Conservation (phyloP, 1,140 invertebrate species). For the Choristoneura fumiferana region DNA sequence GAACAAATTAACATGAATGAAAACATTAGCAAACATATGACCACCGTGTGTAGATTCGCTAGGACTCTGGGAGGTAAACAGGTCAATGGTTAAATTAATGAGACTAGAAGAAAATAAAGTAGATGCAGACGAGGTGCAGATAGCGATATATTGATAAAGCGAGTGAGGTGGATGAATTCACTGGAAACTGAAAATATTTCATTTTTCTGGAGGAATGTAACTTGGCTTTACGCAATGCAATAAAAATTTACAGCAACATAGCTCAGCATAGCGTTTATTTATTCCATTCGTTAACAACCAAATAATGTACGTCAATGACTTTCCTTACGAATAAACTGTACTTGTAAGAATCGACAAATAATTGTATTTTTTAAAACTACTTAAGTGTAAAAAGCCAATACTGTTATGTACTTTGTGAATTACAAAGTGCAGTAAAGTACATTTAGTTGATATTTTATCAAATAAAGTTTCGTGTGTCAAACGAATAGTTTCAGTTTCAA, state of each 20-base stretch:
- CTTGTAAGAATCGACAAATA: too few species aligned
- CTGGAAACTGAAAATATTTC: conserved; percentile 27
- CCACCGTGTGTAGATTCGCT: conserved; percentile 77
- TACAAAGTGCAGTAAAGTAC: too few species aligned
- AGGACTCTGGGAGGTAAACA: conserved; percentile 59
- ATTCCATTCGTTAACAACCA: too few species aligned
- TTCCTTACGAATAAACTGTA: too few species aligned
- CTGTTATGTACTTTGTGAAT: too few species aligned
- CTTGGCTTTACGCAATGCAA: too few species aligned
- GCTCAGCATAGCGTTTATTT: too few species aligned
- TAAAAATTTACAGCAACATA: too few species aligned
- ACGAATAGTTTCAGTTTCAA: conserved; percentile 27
- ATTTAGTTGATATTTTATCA: neutral
- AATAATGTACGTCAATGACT: too few species aligned
- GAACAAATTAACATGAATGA: conserved; percentile 70
- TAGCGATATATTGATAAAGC: conserved; percentile 16
- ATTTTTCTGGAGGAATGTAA: neutral
- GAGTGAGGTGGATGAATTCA: conserved; percentile 23
- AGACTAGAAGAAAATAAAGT: neutral
- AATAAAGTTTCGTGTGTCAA: neutral
- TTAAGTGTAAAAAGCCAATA: too few species aligned
- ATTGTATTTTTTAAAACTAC: too few species aligned
- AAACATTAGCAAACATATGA: conserved; percentile 72
- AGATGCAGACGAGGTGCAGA: conserved; percentile 21
- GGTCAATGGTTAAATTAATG: neutral